A percentile compares a stretch with the other conserved stretches of the same genome.
phyloP scores from a whole-genome alignment of 2,113 vertebrate species.

The Rhinogobius similis region DNA sequence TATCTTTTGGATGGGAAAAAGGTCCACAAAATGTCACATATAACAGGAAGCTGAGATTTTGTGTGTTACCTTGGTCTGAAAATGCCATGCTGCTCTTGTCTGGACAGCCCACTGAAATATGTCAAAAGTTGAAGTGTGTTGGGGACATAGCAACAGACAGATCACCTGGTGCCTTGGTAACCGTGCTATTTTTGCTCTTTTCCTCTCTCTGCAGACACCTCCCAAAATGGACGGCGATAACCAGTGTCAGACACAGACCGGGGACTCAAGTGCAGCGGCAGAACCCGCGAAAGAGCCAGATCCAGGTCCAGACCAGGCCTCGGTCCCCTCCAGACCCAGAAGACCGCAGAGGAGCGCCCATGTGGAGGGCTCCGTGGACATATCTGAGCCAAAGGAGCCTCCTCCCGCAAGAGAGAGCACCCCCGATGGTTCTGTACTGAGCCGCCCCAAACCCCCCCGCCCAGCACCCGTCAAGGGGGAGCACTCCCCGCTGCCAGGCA shows the following conservation, averaged over 20 bases:
- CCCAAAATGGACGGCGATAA: slow-evolving; percentile 71
- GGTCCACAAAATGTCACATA: no score
- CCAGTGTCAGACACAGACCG: slow-evolving; percentile 29
- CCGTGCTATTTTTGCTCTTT: not conserved
- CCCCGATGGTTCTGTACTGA: slow-evolving; percentile 47
- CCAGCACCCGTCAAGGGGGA: slow-evolving; percentile 34
- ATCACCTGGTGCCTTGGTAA: slow-evolving; percentile 2
- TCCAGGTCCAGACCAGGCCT: not conserved
- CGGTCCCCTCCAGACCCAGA: slow-evolving; percentile 48
- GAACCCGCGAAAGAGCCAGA: slow-evolving; percentile 14
- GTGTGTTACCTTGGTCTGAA: no score
- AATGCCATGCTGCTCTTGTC: no score
- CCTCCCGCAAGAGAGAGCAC: slow-evolving; percentile 45
- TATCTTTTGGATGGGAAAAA: no score
- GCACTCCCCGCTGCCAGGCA: not conserved
- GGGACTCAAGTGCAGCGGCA: slow-evolving; percentile 23
- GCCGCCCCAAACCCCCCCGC: slow-evolving; percentile 40
- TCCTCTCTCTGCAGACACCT: slow-evolving; percentile 35
- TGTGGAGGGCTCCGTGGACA: slow-evolving; percentile 71
- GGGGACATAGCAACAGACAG: not conserved
- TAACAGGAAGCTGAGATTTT: no score
- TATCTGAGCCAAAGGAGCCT: slow-evolving; percentile 58
- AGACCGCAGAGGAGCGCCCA: slow-evolving; percentile 68
- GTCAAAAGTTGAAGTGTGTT: not conserved
- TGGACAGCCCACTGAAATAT: not conserved